Conservation (phyloP, 2,888 invertebrate genomes). For the Sericinus montela region DNA sequence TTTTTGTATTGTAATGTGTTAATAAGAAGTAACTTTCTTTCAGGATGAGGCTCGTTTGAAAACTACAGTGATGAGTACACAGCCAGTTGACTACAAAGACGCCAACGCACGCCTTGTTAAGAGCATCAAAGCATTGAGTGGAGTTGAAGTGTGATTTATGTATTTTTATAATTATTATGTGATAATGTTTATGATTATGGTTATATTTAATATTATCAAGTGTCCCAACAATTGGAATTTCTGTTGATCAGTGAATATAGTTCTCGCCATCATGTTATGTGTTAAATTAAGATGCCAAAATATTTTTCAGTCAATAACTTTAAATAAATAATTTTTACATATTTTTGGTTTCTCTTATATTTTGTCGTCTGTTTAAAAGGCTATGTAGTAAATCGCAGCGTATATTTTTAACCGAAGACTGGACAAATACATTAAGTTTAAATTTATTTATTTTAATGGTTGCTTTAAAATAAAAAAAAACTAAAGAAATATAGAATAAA, state of each 20-base stretch:
- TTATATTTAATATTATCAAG: not conserved
- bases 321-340: not conserved
- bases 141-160: conserved; percentile 72
- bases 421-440: no score
- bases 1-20: no score
- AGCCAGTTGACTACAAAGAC: conserved; percentile 87
- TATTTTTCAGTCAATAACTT: not conserved
- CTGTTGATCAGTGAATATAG: not conserved
- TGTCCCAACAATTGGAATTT: not conserved
- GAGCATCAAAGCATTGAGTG: conserved; percentile 83
- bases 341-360: no score
- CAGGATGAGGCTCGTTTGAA: conserved; percentile 91
- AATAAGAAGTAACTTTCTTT: conserved; percentile 22
- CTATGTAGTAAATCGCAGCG: no score
- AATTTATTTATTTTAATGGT: no score
- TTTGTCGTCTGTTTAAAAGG: no score
- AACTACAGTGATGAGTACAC: conserved; percentile 83
- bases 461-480: no score
- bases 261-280: not conserved
- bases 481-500: no score
- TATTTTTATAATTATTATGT: no score
- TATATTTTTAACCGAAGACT: no score
- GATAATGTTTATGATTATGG: no score
- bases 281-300: not conserved
- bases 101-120: conserved; percentile 85